Percentiles rank a stretch among this genome's conserved stretches.
Evolutionary conservation across 2,113 vertebrate species (phyloP).

Genomic region (Phrynosoma platyrhinos): DNA sequence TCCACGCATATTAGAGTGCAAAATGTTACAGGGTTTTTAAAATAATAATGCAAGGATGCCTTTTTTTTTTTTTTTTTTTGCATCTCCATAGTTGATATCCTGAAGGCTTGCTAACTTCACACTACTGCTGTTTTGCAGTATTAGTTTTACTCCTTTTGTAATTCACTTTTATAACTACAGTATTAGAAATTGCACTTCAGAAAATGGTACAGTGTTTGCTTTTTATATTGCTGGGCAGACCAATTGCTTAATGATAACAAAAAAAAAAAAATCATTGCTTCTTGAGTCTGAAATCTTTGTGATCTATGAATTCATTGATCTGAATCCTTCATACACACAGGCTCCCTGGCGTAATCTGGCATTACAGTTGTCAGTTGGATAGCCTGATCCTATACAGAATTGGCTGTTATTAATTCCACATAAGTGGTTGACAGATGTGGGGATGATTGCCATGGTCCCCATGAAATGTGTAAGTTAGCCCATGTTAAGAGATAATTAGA

Average conservation of each 20-base stretch:
- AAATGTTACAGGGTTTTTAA: constrained; percentile 72
- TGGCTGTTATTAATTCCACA: background rate
- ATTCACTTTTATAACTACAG: constrained; percentile 62
- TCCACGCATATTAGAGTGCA: constrained; percentile 70
- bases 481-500: background rate
- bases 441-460: background rate
- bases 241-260: constrained; percentile 55
- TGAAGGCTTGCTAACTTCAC: constrained; percentile 62
- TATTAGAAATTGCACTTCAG: constrained; percentile 54
- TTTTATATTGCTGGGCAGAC: constrained; percentile 43
- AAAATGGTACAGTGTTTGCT: constrained; percentile 58
- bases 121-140: constrained; percentile 60
- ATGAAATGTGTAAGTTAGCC: background rate
- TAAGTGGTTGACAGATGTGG: constrained; percentile 31
- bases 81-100: constrained; percentile 61
- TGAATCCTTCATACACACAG: constrained; percentile 7
- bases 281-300: constrained; percentile 31
- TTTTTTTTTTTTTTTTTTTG: constrained; percentile 68
- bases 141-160: constrained; percentile 63
- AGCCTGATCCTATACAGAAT: background rate
- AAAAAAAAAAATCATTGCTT: constrained; percentile 60
- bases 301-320: background rate
- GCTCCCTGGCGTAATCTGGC: background rate
- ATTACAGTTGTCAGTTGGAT: constrained; percentile 41
- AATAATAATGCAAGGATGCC: constrained; percentile 67